Conservation (phyloP, 1,140 invertebrate genomes). For the Cotesia typhae region DNA sequence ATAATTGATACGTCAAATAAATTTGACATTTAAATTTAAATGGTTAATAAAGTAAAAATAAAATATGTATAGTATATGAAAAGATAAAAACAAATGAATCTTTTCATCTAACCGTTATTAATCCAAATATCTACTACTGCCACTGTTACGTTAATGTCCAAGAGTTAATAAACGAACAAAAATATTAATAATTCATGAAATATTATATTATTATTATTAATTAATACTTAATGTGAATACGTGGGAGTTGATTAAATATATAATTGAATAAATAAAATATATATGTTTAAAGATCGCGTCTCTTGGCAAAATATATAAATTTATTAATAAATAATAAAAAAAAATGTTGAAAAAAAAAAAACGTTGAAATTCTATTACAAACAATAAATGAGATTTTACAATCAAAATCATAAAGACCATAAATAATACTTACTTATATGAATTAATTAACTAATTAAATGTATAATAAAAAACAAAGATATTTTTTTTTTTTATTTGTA, state of each 20-base stretch:
- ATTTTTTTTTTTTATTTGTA: conserved; percentile 13
- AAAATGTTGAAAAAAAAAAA: not conserved
- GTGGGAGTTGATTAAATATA: conserved; percentile 9
- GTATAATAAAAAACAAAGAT: conserved; percentile 24
- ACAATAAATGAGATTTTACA: too few species aligned
- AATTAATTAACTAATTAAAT: too few species aligned
- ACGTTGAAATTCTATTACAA: too few species aligned
- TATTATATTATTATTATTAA: not conserved
- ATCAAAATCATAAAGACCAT: too few species aligned
- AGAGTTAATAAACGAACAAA: conserved; percentile 32
- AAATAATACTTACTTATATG: too few species aligned
- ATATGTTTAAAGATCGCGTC: not conserved
- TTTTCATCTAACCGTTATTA: conserved; percentile 39
- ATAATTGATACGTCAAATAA: not conserved
- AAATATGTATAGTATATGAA: conserved; percentile 33
- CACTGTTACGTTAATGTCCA: conserved; percentile 41
- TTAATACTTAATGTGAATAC: conserved; percentile 21
- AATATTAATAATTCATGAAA: not conserved
- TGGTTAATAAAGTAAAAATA: not conserved
- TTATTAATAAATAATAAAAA: conserved; percentile 1
- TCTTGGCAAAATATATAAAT: conserved; percentile 1
- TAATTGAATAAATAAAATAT: not conserved
- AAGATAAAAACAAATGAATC: conserved; percentile 1
- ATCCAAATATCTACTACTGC: conserved; percentile 42
- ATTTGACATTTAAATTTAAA: not conserved